Percentiles rank a stretch among this genome's conserved stretches.
These are phyloP conservation scores for Globodera ellingtonae DNA, from an alignment of 1,140 invertebrate genomes.

Conservation along the genomic window DNA sequence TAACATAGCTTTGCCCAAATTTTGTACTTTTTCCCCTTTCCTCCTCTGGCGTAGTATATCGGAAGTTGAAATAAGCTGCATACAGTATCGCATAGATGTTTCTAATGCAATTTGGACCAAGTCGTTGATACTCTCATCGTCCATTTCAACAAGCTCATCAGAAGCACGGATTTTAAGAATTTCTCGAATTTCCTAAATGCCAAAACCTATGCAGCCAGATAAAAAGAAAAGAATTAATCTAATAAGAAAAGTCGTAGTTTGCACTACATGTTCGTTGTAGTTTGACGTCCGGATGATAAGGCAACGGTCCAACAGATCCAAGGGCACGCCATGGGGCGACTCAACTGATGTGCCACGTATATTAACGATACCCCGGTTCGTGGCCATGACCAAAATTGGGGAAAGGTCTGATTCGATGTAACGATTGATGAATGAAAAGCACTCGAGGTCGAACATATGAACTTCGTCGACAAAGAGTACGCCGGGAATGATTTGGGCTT, in stretches of 20 bases:
- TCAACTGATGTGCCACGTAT: constrained; percentile 91
- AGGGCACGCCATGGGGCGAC: constrained; percentile 92
- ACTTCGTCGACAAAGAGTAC: constrained; percentile 76
- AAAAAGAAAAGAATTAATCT: no score
- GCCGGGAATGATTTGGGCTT: constrained; percentile 95
- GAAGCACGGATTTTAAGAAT: constrained; percentile 69
- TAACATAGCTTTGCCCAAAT: not conserved
- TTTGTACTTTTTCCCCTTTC: constrained; percentile 71
- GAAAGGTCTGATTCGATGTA: constrained; percentile 95
- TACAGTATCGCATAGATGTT: constrained; percentile 84
- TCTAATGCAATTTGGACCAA: constrained; percentile 89
- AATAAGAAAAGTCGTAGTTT: no score
- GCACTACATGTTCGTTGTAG: constrained; percentile 76
- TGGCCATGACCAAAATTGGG: constrained; percentile 96
- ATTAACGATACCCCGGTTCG: constrained; percentile 87
- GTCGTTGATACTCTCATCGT: constrained; percentile 84
- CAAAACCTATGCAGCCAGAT: constrained; percentile 14
- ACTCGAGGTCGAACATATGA: constrained; percentile 98
- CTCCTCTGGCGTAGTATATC: constrained; percentile 79
- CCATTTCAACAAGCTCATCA: constrained; percentile 95
- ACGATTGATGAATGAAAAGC: constrained; percentile 94
- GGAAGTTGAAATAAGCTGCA: constrained; percentile 94
- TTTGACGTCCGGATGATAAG: constrained; percentile 85
- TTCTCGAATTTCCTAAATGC: constrained; percentile 53
- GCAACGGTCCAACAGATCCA: constrained; percentile 91